phyloP scores from a whole-genome alignment of 2,797 vertebrate genomes.

The Bradypus variegatus region DNA sequence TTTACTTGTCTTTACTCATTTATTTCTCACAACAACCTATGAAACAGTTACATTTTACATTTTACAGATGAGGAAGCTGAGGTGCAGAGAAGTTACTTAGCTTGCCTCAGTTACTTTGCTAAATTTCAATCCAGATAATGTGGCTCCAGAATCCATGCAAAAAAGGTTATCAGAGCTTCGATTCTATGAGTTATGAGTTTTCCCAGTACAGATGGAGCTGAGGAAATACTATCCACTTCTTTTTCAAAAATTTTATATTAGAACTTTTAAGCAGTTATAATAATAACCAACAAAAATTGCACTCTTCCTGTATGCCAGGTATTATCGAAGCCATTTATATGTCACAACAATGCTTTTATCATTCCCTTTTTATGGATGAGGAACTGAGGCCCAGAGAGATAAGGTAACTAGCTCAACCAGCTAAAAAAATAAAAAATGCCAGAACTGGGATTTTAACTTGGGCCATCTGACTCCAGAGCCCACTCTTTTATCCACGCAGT shows the following conservation, averaged over 20 bases:
- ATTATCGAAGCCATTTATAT: background rate
- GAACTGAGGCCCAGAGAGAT: background rate
- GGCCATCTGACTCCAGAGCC: background rate
- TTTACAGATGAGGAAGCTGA: background rate
- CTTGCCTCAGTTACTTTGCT: background rate
- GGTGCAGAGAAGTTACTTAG: background rate
- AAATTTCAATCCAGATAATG: background rate
- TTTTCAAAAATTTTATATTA: background rate
- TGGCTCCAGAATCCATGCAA: background rate
- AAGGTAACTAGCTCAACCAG: background rate
- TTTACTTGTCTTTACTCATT: background rate
- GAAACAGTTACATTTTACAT: background rate
- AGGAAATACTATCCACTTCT: background rate
- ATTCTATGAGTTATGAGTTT: background rate
- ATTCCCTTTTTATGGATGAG: background rate
- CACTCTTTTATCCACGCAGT: background rate
- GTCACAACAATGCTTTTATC: background rate
- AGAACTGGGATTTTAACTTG: background rate
- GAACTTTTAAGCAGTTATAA: background rate
- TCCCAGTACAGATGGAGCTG: background rate
- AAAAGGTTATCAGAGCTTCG: background rate
- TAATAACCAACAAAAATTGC: background rate
- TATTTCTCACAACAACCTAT: background rate
- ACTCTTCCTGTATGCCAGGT: background rate
- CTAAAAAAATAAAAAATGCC: background rate